Percentiles rank a stretch among this genome's conserved stretches.
Evolutionary conservation across 2,888 invertebrate genomes (phyloP).

Genomic region (Volucella inanis): DNA sequence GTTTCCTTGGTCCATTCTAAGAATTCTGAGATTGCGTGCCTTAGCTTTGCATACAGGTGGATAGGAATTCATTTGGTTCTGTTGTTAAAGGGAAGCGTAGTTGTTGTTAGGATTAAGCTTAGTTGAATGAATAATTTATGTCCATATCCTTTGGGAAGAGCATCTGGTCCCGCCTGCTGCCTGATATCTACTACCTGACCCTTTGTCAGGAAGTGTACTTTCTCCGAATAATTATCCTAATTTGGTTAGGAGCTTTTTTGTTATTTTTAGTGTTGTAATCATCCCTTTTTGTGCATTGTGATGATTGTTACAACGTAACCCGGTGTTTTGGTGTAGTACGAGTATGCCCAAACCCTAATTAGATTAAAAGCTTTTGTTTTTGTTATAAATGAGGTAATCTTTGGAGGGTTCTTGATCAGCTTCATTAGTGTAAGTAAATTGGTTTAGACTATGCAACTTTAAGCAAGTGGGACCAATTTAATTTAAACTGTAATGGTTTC

Average conservation of each 20-base stretch:
- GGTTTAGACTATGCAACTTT: no score
- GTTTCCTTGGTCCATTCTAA: slow-evolving; percentile 9
- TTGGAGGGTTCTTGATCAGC: no score
- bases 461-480: no score
- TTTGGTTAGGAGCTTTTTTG: slow-evolving; percentile 35
- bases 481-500: no score
- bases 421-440: no score
- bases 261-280: not conserved
- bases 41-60: slow-evolving; percentile 38
- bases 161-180: not conserved
- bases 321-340: not conserved
- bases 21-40: slow-evolving; percentile 28
- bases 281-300: slow-evolving; percentile 26
- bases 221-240: slow-evolving; percentile 58
- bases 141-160: not conserved
- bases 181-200: not conserved
- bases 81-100: slow-evolving; percentile 1
- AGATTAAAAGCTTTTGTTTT: slow-evolving; percentile 8
- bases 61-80: slow-evolving; percentile 13
- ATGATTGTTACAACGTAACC: not conserved
- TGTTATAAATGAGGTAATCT: not conserved
- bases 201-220: slow-evolving; percentile 9
- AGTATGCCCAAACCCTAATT: not conserved
- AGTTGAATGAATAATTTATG: slow-evolving; percentile 45
- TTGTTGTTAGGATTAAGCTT: slow-evolving; percentile 46